Conservation (phyloP, 2,113 vertebrate genomes). For the Corythoichthys intestinalis region DNA sequence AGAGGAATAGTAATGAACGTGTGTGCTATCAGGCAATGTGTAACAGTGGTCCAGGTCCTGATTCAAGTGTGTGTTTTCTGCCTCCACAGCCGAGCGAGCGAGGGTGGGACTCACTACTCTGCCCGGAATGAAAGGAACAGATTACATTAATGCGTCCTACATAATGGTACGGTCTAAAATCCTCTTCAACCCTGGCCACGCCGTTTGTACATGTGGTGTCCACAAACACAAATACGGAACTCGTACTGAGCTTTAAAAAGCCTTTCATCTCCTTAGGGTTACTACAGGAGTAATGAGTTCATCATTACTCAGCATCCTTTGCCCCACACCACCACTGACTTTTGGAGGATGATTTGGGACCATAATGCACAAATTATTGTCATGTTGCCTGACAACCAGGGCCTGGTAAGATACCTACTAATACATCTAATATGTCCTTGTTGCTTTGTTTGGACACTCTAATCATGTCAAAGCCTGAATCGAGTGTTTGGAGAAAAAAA, state of each 20-base stretch:
- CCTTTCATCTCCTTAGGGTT: conserved; percentile 78
- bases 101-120: conserved; percentile 91
- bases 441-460: not conserved
- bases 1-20: conserved; percentile 43
- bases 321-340: conserved; percentile 96
- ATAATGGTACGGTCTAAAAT: conserved; percentile 84
- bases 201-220: not conserved
- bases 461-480: not conserved
- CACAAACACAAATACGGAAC: not conserved
- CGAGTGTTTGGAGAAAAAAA: not conserved
- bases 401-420: conserved; percentile 78
- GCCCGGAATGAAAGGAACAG: conserved; percentile 96
- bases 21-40: conserved; percentile 51
- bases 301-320: conserved; percentile 98
- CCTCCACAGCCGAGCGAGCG: conserved; percentile 85
- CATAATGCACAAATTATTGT: conserved; percentile 98
- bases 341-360: conserved; percentile 99
- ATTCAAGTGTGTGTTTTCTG: conserved; percentile 42
- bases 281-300: conserved; percentile 98
- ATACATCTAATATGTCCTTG: not conserved
- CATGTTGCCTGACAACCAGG: conserved; percentile 96
- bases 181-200: not conserved
- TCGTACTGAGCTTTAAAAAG: conserved; percentile 6
- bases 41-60: conserved; percentile 30
- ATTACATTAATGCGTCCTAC: conserved; percentile 99